These are phyloP conservation scores for Xestia rhomboidea DNA, from an alignment of 2,888 invertebrate genomes.

Conservation along the genomic window DNA sequence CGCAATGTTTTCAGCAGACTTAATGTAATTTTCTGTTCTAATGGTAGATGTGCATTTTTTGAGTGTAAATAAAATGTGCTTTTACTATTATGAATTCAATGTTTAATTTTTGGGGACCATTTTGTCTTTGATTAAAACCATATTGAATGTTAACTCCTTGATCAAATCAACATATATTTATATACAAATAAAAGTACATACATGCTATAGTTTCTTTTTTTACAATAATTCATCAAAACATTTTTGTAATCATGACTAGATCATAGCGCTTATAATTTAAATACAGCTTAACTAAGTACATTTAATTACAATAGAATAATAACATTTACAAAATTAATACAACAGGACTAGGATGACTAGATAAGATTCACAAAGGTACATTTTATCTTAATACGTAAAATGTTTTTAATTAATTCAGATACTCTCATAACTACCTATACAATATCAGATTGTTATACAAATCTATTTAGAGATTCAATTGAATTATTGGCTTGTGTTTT, in stretches of 20 bases:
- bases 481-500: constrained; percentile 11
- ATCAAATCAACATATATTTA: constrained; percentile 71
- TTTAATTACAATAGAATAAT: constrained; percentile 52
- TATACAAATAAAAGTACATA: constrained; percentile 60
- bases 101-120: constrained; percentile 58
- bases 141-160: constrained; percentile 54
- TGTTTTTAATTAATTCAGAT: constrained; percentile 18
- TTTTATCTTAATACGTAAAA: constrained; percentile 31
- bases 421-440: constrained; percentile 17
- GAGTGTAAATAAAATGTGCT: constrained; percentile 66
- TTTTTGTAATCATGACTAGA: constrained; percentile 45
- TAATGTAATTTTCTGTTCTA: constrained; percentile 13
- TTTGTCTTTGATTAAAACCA: constrained; percentile 58
- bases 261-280: constrained; percentile 39
- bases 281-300: constrained; percentile 35
- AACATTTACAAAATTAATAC: constrained; percentile 72
- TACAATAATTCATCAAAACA: constrained; percentile 48
- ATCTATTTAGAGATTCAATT: constrained; percentile 10
- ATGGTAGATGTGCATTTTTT: constrained; percentile 59
- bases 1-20: constrained; percentile 2
- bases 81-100: constrained; percentile 56
- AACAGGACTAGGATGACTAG: constrained; percentile 67
- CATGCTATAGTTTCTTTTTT: constrained; percentile 47
- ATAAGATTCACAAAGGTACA: constrained; percentile 48
- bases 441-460: constrained; percentile 9